phyloP scores from a whole-genome alignment of 2,888 invertebrate genomes.

The Cybosia mesomella region DNA sequence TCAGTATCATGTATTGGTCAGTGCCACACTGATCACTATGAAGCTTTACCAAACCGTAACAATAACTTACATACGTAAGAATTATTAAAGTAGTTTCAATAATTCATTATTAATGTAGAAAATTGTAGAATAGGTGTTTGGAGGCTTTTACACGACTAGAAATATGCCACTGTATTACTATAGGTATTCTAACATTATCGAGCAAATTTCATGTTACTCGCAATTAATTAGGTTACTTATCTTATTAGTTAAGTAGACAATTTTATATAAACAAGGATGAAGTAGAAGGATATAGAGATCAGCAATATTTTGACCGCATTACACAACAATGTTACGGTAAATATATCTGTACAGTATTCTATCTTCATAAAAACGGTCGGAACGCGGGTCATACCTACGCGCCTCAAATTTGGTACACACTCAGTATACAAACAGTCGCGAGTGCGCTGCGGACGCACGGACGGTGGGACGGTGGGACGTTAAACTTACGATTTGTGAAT shows the following conservation, averaged over 20 bases:
- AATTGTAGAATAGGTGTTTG: slow-evolving; percentile 82
- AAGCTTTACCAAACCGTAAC: slow-evolving; percentile 81
- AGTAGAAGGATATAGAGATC: slow-evolving; percentile 58
- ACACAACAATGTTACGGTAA: too few relatives aligned
- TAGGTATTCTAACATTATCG: slow-evolving; percentile 63
- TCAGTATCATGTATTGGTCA: slow-evolving; percentile 44
- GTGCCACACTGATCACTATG: slow-evolving; percentile 54
- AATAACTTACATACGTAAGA: slow-evolving; percentile 82
- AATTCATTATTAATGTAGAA: slow-evolving; percentile 63
- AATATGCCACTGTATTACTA: slow-evolving; percentile 75
- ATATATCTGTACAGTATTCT: too few relatives aligned
- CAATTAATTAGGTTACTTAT: slow-evolving; percentile 55
- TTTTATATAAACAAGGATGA: slow-evolving; percentile 73
- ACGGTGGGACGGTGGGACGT: too few relatives aligned
- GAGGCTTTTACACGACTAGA: slow-evolving; percentile 85
- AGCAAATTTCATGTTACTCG: slow-evolving; percentile 73
- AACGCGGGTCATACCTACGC: too few relatives aligned
- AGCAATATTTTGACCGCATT: slow-evolving; percentile 54
- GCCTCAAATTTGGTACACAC: too few relatives aligned
- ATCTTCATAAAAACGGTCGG: too few relatives aligned
- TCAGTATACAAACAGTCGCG: too few relatives aligned
- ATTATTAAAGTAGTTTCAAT: slow-evolving; percentile 58
- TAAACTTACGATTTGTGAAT: too few relatives aligned
- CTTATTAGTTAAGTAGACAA: slow-evolving; percentile 73
- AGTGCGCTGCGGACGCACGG: too few relatives aligned